Evolutionary conservation across 2,888 invertebrate genomes (phyloP), one percentile per base, ranked within the genome.

Genomic region (Morinoia aosen): DNA sequence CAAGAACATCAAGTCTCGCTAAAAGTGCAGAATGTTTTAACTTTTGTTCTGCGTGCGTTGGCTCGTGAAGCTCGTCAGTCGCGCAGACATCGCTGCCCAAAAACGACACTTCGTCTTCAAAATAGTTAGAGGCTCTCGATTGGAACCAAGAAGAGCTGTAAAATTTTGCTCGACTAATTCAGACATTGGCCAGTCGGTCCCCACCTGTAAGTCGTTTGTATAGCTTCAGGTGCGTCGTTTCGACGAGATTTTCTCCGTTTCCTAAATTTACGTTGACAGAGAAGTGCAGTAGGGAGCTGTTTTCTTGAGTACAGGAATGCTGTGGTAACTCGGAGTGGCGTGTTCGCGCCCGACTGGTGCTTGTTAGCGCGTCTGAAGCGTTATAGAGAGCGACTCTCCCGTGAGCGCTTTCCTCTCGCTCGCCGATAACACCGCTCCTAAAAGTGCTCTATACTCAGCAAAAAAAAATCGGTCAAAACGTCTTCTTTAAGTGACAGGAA

Each of bases 211-310:
- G 93, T 93, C 93, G 93, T 93, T 93, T 93, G 56, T 93, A 57
- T 25, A 93, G 93, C 93, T 93, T 93, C 93, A 57, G 58, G 93
- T 93, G 93, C 58, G 93, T 93, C 57, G 58, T 57, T 57, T 33
- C 48, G 93, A 56, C n/a, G 58, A 57, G 93, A 93, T 93, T 93
- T 93, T 93, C 93, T 93, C 57, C 12, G 33, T 33, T 93, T 33
- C n/a, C 19, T 48, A 93, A 58, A 93, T 93, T 93, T 93, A 93
- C 93, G 93, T 10, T 57, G 93, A 93, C 93, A 93, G 57, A 57
- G 93, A 93, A 93, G 93, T 93, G 93, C 93, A 93, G 93, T 93
- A 57, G 93, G 93, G 57, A 93, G 93, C 93, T 93, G 93, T 93
- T 93, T 93, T 57, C 93, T 93, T 93, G 93, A 93, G 57, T 48